Conservation (phyloP, 2,113 vertebrate species). For the Eulacestoma nigropectus region DNA sequence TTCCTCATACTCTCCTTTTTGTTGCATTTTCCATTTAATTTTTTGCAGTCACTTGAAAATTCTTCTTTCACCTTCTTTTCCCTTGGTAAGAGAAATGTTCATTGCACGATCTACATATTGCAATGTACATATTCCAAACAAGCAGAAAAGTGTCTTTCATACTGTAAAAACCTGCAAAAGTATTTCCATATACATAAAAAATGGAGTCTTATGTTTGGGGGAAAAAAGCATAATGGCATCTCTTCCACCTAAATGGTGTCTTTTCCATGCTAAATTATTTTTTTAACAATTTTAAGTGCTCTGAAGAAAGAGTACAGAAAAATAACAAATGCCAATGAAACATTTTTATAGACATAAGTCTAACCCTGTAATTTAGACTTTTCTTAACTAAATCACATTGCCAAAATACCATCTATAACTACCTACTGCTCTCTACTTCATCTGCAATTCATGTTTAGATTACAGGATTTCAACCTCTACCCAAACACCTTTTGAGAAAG, state of each 20-base stretch:
- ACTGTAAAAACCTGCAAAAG: neutral
- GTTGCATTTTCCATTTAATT: neutral
- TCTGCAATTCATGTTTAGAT: neutral
- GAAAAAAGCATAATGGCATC: neutral
- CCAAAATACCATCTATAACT: neutral
- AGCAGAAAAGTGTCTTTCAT: neutral
- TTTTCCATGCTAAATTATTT: neutral
- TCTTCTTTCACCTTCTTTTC: neutral
- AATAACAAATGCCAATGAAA: neutral
- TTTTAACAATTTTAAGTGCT: neutral
- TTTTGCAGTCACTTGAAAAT: neutral
- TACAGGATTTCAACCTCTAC: neutral
- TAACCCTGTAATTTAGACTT: neutral
- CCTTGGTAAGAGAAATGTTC: neutral
- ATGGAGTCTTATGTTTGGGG: neutral
- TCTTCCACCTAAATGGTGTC: neutral
- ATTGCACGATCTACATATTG: neutral
- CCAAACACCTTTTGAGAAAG: neutral
- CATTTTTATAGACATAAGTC: neutral
- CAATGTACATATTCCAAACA: neutral
- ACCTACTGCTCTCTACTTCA: neutral
- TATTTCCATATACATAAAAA: neutral
- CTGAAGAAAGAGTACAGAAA: neutral
- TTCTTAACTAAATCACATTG: neutral
- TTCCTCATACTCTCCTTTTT: neutral